Evolutionary conservation across 2,797 vertebrate species (phyloP).

Genomic region (Strix occidentalis): DNA sequence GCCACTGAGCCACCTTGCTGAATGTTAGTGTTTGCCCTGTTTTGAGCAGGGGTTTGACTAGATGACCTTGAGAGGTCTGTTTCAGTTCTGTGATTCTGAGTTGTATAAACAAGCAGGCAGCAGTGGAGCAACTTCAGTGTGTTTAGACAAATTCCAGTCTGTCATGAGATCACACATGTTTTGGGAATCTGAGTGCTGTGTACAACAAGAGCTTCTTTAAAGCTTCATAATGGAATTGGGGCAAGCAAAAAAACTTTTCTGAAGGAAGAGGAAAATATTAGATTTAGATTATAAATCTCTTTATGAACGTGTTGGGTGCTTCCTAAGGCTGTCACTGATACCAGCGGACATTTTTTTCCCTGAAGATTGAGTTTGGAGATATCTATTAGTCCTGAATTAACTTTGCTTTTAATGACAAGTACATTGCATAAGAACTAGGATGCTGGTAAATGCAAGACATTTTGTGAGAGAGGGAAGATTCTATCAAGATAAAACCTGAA

Average conservation of each 20-base stretch:
- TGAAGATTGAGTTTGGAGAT: not conserved
- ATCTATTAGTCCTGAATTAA: not conserved
- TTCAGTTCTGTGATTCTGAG: not conserved
- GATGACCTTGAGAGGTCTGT: not conserved
- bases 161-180: not conserved
- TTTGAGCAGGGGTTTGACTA: not conserved
- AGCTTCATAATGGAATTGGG: not conserved
- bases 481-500: not conserved
- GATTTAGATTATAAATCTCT: not conserved
- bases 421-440: not conserved
- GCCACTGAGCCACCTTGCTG: not conserved
- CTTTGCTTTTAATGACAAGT: not conserved
- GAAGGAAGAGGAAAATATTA: not conserved
- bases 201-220: not conserved
- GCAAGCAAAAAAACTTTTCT: not conserved
- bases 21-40: not conserved
- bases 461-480: not conserved
- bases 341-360: rapidly evolving
- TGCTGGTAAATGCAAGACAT: not conserved
- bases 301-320: not conserved
- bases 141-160: not conserved
- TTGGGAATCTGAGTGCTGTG: not conserved
- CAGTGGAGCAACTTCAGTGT: not conserved
- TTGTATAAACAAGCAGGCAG: not conserved
- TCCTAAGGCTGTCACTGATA: not conserved